Conservation (phyloP, 30 jellyfish, hydroid and myxozoan species). For the Calvadosia cruxmelitensis region DNA sequence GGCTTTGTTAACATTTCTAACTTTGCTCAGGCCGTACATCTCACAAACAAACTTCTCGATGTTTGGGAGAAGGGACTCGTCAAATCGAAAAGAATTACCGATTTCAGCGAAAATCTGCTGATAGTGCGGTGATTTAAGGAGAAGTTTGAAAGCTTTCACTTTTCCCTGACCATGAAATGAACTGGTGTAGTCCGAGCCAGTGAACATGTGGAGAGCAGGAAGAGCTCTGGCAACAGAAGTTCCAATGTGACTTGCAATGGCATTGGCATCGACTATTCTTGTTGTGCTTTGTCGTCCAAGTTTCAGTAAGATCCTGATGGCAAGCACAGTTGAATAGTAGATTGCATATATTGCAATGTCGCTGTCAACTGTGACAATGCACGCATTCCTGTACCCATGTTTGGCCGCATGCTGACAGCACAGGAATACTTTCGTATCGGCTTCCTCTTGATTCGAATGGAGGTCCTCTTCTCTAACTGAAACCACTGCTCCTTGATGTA, state of each 20-base stretch:
- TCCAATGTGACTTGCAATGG: slow-evolving; percentile 9
- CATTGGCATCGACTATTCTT: slow-evolving; percentile 23
- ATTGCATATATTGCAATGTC: slow-evolving; percentile 25
- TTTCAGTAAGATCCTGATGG: slow-evolving; percentile 7
- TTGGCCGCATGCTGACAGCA: slow-evolving; percentile 42
- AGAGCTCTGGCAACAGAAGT: slow-evolving; percentile 8
- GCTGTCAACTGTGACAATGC: slow-evolving; percentile 52
- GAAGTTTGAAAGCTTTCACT: slow-evolving; percentile 15
- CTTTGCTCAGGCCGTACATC: slow-evolving; percentile 18
- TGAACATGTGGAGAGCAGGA: slow-evolving; percentile 32
- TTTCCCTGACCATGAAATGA: slow-evolving; percentile 22
- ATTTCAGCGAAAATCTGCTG: slow-evolving; percentile 17
- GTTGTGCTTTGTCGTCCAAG: slow-evolving; percentile 5
- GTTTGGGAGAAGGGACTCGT: slow-evolving; percentile 5
- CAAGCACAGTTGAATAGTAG: slow-evolving; percentile 4
- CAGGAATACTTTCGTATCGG: slow-evolving; percentile 24
- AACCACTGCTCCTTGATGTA: not conserved
- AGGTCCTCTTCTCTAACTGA: not conserved
- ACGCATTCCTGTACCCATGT: slow-evolving; percentile 7
- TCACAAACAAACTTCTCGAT: slow-evolving; percentile 17
- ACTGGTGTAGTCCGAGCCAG: slow-evolving; percentile 32
- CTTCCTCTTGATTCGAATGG: slow-evolving; percentile 22
- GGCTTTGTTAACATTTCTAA: slow-evolving; percentile 17
- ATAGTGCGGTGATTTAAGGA: slow-evolving; percentile 7
- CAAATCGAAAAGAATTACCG: slow-evolving; percentile 11